Conservation (phyloP, 2,113 vertebrate species). For the Danionella cerebrum region DNA sequence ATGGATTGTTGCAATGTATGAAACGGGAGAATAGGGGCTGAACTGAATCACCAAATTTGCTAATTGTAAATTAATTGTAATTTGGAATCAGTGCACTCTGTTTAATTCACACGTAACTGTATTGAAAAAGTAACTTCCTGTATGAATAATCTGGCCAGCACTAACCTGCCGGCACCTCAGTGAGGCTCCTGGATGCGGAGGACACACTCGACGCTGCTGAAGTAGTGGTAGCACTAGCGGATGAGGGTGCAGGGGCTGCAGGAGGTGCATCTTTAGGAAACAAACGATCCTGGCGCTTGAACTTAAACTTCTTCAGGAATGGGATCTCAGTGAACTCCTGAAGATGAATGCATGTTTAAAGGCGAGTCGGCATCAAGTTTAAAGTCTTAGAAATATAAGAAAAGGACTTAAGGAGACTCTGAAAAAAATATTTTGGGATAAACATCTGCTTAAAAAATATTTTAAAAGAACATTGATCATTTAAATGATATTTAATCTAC, state of each 20-base stretch:
- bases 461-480: too few relatives aligned
- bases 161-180: constrained; percentile 65
- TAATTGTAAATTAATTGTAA: too few relatives aligned
- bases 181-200: constrained; percentile 39
- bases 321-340: constrained; percentile 88
- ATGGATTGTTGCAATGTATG: too few relatives aligned
- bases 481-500: too few relatives aligned
- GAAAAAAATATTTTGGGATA: too few relatives aligned
- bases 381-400: too few relatives aligned
- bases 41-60: too few relatives aligned
- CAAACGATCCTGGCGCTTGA: constrained; percentile 79
- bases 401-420: too few relatives aligned
- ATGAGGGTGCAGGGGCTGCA: constrained; percentile 21
- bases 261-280: constrained; percentile 65
- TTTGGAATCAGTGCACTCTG: too few relatives aligned
- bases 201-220: constrained; percentile 34
- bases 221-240: constrained; percentile 18
- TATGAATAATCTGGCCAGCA: neutral
- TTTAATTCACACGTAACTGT: neutral
- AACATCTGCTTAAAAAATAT: too few relatives aligned
- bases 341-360: neutral
- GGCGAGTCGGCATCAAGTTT: too few relatives aligned
- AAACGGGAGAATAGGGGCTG: too few relatives aligned
- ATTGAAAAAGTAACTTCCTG: neutral
- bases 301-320: constrained; percentile 92